Evolutionary conservation across 2,888 invertebrate genomes (phyloP).

Genomic region (Noctua fimbriata): DNA sequence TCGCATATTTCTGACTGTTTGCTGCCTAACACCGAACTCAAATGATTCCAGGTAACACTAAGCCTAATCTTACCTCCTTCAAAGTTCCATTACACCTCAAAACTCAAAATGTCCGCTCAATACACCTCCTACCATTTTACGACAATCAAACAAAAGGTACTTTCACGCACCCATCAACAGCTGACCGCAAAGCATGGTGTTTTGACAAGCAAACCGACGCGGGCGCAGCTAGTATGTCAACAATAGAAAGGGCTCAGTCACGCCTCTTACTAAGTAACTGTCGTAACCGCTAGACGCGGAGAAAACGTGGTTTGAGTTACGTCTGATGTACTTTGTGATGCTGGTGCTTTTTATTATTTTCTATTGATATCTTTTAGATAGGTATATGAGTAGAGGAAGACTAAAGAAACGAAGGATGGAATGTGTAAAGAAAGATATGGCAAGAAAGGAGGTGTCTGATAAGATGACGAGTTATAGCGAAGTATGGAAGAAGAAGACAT

Average conservation of each 20-base stretch:
- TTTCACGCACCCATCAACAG: conserved; percentile 54
- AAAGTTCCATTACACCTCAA: neutral
- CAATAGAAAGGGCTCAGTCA: conserved; percentile 69
- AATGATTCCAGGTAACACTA: neutral
- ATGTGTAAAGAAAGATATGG: too few relatives aligned
- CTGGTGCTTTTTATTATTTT: conserved; percentile 5
- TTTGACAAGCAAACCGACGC: conserved; percentile 54
- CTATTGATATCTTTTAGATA: neutral
- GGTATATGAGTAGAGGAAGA: too few relatives aligned
- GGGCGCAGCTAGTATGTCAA: conserved; percentile 57
- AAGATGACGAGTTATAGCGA: too few relatives aligned
- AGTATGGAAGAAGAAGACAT: too few relatives aligned
- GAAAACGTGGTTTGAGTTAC: conserved; percentile 44
- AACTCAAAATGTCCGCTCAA: conserved; percentile 21
- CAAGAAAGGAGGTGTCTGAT: too few relatives aligned
- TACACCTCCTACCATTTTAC: conserved; percentile 28
- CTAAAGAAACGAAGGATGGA: too few relatives aligned
- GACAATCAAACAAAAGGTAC: conserved; percentile 46
- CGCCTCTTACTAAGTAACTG: conserved; percentile 55
- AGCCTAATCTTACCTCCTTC: neutral
- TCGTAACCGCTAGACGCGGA: conserved; percentile 47
- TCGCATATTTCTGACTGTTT: neutral
- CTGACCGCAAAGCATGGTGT: conserved; percentile 53
- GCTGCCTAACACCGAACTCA: neutral
- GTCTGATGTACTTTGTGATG: conserved; percentile 24